Conservation (phyloP, 35 echinoderm and acorn worm genomes). For the Apostichopus californicus region DNA sequence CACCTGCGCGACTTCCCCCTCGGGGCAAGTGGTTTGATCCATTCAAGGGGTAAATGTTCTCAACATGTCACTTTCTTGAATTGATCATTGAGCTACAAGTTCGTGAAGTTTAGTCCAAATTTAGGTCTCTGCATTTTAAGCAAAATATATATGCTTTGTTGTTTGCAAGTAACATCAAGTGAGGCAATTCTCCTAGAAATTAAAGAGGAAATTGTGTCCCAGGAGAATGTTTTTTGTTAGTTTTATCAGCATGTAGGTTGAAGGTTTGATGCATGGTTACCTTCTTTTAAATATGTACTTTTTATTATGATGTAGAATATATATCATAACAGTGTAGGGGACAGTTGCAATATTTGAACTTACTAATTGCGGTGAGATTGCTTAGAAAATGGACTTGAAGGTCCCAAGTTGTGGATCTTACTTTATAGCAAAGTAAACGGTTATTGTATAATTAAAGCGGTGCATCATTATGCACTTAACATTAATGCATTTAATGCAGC, state of each 20-base stretch:
- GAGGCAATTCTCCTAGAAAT: not conserved
- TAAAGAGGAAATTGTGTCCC: conserved; percentile 7
- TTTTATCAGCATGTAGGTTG: not conserved
- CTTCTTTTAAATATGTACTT: not conserved
- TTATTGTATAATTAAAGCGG: too few relatives aligned
- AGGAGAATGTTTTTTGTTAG: not conserved
- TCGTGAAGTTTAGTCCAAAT: conserved; percentile 18
- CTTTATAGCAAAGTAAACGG: too few relatives aligned
- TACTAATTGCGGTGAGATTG: too few relatives aligned
- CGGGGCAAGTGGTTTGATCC: conserved; percentile 48
- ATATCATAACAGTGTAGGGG: too few relatives aligned
- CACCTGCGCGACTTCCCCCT: conserved; percentile 39
- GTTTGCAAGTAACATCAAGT: not conserved
- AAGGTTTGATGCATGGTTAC: not conserved
- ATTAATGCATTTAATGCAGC: too few relatives aligned
- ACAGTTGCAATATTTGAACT: too few relatives aligned
- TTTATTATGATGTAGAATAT: not conserved
- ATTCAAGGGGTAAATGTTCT: conserved; percentile 51
- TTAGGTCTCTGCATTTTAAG: not conserved
- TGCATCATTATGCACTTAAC: too few relatives aligned
- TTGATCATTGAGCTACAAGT: conserved; percentile 42
- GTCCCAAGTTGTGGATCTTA: too few relatives aligned
- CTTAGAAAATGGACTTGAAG: too few relatives aligned
- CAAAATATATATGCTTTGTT: not conserved
- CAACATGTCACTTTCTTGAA: conserved; percentile 37